Base-by-base conservation (phyloP, 2,888 invertebrate species). In the Crepidodera aurea region DNA sequence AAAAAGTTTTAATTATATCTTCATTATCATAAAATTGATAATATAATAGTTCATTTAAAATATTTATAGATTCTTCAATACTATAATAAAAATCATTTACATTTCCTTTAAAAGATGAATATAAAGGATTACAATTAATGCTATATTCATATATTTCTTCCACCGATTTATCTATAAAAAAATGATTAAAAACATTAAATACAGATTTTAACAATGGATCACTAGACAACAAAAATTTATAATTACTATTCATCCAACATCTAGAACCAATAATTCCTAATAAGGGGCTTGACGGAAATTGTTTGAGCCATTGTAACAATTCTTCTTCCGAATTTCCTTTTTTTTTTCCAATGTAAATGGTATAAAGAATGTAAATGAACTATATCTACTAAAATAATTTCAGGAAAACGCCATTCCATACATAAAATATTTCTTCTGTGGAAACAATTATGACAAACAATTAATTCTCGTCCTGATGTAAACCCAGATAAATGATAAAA, bases 251-350 rank as follows among this genome's bases (percentile, higher is more conserved):
- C 34, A 51, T 18, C 51, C 51, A 51, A 2, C 34, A 2, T 7
- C 10, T 1, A 19, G 51, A 22, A 13, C 27, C 44, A 58, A 58
- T 53, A 34, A 51, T 37, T 5, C 39, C 32, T 53, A 48, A 54
- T 59, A 57, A 5, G 44, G 54, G 58, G 37, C 25, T 46, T 37
- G 29, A 16, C 63, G 54, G 63, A 54, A 29, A 54, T 25, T 53
- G 44, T 10, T 51, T 22, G 32, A 57, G 25, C 57, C 57, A 50
- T 7, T 8, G 34, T 19, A 55, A 40, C 8, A 64, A 22, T 10
- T 51, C 27, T 60, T 60, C 58, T 54, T 58, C 51, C 19, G 40
- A 1, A 55, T 19, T 8, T 63, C 63, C 37, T 63, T 63, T 51
- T 48, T 42, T 10, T n/a, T n/a, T n/a, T n/a, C n/a, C n/a, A n/a